phyloP scores from a whole-genome alignment of 1,140 invertebrate species.

The Drosophila bocki region DNA sequence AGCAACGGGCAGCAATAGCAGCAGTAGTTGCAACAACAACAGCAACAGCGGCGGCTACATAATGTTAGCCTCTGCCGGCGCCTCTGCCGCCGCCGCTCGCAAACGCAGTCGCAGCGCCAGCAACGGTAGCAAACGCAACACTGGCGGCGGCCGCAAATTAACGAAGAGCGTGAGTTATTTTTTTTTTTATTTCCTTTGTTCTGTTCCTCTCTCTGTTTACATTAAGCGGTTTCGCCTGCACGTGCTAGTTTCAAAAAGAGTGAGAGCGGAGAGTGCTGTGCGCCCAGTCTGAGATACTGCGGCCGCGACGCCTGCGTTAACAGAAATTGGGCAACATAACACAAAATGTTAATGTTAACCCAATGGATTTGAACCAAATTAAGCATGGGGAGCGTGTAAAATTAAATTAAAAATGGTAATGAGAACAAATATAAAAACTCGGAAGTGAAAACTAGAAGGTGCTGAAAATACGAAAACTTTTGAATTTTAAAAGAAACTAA shows the following conservation, averaged over 20 bases:
- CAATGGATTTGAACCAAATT: slow-evolving; percentile 14
- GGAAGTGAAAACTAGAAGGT: neutral
- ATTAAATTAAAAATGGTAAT: neutral
- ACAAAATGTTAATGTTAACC: slow-evolving; percentile 49
- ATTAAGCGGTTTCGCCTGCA: slow-evolving; percentile 62
- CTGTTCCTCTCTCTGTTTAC: slow-evolving; percentile 70
- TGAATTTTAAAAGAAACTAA: slow-evolving; percentile 3
- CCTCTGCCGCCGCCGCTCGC: slow-evolving; percentile 53
- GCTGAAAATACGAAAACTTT: neutral
- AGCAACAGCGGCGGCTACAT: slow-evolving; percentile 35
- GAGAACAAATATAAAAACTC: slow-evolving; percentile 1
- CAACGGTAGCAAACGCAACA: slow-evolving; percentile 71
- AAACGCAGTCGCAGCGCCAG: slow-evolving; percentile 73
- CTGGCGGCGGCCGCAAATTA: slow-evolving; percentile 70
- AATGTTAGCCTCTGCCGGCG: slow-evolving; percentile 72
- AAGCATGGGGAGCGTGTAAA: neutral
- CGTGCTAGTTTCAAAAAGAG: slow-evolving; percentile 51
- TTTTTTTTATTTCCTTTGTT: slow-evolving; percentile 37
- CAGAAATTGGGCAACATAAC: slow-evolving; percentile 53
- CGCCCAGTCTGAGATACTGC: slow-evolving; percentile 54
- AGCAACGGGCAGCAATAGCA: slow-evolving; percentile 30
- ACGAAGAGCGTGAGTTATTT: slow-evolving; percentile 77
- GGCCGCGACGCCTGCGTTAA: slow-evolving; percentile 34
- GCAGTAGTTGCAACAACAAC: slow-evolving; percentile 23
- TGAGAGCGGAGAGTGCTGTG: slow-evolving; percentile 41